Evolutionary conservation across 2,113 vertebrate genomes (phyloP), one percentile per base, ranked within the genome.

Genomic region (Pimephales promelas): DNA sequence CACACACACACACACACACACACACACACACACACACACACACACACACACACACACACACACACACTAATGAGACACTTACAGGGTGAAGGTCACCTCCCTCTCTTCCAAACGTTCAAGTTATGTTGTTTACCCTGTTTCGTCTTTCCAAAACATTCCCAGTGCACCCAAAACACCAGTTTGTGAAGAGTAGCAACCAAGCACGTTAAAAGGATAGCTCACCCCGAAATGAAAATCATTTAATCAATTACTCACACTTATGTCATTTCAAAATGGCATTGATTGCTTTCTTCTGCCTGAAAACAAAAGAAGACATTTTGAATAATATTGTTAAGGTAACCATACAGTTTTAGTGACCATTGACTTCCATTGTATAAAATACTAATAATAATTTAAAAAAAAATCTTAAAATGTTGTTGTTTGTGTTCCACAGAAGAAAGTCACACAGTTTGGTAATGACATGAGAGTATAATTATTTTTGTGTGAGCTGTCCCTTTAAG

Each of bases 1-100:
- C 75, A 59, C 75, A 78, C 34, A 10, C 56, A n/a, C n/a, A n/a
- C n/a, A n/a, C n/a, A n/a, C n/a, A n/a, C n/a, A n/a, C n/a, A n/a
- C n/a, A n/a, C n/a, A n/a, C n/a, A n/a, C n/a, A n/a, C n/a, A n/a
- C n/a, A n/a, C n/a, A n/a, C n/a, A n/a, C n/a, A n/a, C n/a, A n/a
- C n/a, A n/a, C n/a, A n/a, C n/a, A n/a, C n/a, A n/a, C n/a, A n/a
- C n/a, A n/a, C n/a, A n/a, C n/a, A n/a, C n/a, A 74, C 31, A 78
- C 75, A 59, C 75, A 78, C 34, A 10, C 56, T 43, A 59, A 59
- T 77, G 75, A 77, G 34, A 76, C 40, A 2, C 18, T 56, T 76
- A 36, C 8, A 76, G 16, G 73, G 18, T 54, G 28, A 76, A 34
- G 56, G 22, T 34, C 52, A 56, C 22, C 43, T 57, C 31, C 14